Conservation (phyloP, 92 coral and sea anemone species). For the Parazoanthus darwini region DNA sequence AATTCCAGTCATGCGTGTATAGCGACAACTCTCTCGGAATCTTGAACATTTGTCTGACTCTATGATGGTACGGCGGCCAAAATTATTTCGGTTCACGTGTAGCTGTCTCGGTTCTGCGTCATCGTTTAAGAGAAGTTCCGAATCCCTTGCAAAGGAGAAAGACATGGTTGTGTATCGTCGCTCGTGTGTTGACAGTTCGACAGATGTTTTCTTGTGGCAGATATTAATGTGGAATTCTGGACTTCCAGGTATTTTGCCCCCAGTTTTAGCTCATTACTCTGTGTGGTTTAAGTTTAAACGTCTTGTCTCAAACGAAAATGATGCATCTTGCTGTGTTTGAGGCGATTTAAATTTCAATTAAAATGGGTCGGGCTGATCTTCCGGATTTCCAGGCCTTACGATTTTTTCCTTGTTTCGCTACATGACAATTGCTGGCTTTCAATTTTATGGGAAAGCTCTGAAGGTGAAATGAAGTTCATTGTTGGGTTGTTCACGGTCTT, state of each 20-base stretch:
- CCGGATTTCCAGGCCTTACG: neutral
- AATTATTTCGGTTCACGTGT: neutral
- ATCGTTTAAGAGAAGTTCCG: slow-evolving; percentile 8
- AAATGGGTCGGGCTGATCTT: neutral
- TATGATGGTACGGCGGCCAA: slow-evolving; percentile 13
- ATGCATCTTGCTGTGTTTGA: neutral
- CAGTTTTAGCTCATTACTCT: neutral
- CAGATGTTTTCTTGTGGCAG: slow-evolving; percentile 17
- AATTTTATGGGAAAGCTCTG: too few species aligned
- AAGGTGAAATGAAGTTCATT: too few species aligned
- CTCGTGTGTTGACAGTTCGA: neutral
- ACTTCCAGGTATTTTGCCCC: neutral
- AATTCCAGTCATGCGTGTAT: neutral
- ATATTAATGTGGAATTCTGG: slow-evolving; percentile 2
- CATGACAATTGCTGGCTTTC: neutral
- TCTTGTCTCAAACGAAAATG: neutral
- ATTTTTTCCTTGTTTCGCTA: neutral
- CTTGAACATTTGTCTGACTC: too few species aligned
- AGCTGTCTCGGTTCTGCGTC: neutral
- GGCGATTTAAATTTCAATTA: too few species aligned
- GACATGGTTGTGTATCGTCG: neutral
- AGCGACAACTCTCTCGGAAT: neutral
- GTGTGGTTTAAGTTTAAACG: neutral
- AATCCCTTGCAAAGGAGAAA: neutral
- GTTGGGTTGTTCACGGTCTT: too few species aligned